Evolutionary conservation across 64 coral and sea anemone species (phyloP).

Genomic region (Porites lutea): DNA sequence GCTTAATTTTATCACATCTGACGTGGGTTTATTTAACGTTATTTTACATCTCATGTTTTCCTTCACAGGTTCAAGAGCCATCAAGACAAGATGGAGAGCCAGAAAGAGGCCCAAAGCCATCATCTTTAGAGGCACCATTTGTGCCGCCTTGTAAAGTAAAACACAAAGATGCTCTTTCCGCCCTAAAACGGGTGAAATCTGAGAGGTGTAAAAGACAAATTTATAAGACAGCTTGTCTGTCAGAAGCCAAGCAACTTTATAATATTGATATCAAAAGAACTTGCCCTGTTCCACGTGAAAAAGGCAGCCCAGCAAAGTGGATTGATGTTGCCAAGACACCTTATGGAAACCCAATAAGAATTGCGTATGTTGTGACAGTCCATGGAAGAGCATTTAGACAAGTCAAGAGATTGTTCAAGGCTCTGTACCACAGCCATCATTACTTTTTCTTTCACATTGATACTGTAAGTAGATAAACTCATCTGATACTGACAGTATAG

Average conservation of each 20-base stretch:
- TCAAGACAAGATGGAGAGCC: constrained; percentile 18
- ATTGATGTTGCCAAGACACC: constrained; percentile 45
- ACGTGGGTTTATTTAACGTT: background rate
- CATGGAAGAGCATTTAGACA: constrained; percentile 95
- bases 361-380: constrained; percentile 81
- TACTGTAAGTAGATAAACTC: constrained; percentile 69
- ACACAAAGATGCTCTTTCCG: constrained; percentile 94
- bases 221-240: constrained; percentile 84
- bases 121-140: constrained; percentile 39
- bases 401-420: constrained; percentile 93
- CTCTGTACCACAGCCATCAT: constrained; percentile 88
- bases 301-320: constrained; percentile 66
- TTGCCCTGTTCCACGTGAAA: constrained; percentile 73
- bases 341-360: constrained; percentile 85
- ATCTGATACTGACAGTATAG: too few relatives aligned
- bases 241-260: constrained; percentile 90
- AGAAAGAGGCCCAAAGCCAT: background rate
- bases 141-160: constrained; percentile 69
- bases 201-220: constrained; percentile 84
- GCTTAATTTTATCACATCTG: too few relatives aligned
- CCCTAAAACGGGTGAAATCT: constrained; percentile 81
- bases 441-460: constrained; percentile 99
- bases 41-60: background rate
- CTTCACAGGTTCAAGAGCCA: constrained; percentile 7
- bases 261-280: constrained; percentile 70